Base-by-base conservation (phyloP, 2,113 vertebrate species). In the Cochlearius cochlearius region DNA sequence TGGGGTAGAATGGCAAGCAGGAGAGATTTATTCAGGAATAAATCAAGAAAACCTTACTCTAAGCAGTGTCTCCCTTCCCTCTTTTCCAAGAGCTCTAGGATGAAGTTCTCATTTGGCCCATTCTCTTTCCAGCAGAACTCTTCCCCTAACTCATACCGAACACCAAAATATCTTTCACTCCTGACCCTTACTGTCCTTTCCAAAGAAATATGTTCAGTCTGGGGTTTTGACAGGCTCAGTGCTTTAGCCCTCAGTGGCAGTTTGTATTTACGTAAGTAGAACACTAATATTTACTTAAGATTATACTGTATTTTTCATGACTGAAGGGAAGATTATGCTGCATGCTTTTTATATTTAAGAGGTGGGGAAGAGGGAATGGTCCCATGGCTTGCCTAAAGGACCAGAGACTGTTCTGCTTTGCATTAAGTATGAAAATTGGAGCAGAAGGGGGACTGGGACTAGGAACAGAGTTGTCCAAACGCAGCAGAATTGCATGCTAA, bases 231-330 rank as follows among this genome's bases (percentile, higher is more conserved):
- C 92, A 76, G 90, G 90, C 92, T 69, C 91, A 86, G 83, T 8
- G n/a, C 84, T 91, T 56, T n/a, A 95, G 94, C 87, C 84, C 91
- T 89, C 93, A 64, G 17, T 77, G 88, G 90, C 90, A 95, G 90
- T 95, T 95, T 92, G 92, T 94, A 92, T 93, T 95, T 94, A 88
- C 3, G 9, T 72, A 76, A 93, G 90, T 69, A 76, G 90, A 95
- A 75, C 85, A 66, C 87, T 92, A 94, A 96, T 93, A 94, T 95
- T 95, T 95, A 94, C 92, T 96, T 93, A 94, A 93, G 96, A 93
- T 96, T 92, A 92, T 78, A 52, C 85, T 59, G 25, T 91, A 67
- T 93, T 95, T 95, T 82, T 89, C 85, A 62, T 63, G 90, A 76
- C 87, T 71, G 92, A 79, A 80, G 87, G 87, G 90, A 83, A 93